Evolutionary conservation across 2,113 vertebrate genomes (phyloP), one percentile per base, ranked within the genome.

Genomic region (Thinocorus orbignyianus): DNA sequence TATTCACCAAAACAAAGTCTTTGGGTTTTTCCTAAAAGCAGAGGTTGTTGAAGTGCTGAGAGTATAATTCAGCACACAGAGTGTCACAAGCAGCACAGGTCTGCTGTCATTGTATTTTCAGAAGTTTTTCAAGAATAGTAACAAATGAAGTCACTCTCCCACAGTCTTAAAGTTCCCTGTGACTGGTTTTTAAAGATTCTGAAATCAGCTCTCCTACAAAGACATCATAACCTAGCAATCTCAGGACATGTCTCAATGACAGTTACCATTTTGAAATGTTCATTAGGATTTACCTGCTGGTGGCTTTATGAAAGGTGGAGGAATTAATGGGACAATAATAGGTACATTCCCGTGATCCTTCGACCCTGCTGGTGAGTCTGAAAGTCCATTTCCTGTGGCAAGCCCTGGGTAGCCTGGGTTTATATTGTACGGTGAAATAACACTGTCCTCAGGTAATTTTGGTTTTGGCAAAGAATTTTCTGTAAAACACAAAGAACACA

Each of bases 381-480:
- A 97, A 94, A 99, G 97, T 97, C 99, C 99, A 48, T 99, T 99
- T 98, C 99, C 98, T 93, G 98, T 97, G 73, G 98, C 98, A 98
- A 99, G 98, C 96, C 99, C 97, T 94, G 98, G 98, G 95, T 98
- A 99, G 97, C 98, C 98, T 97, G 98, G 98, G 97, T 98, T 99
- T 98, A 99, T 98, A 97, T 99, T 98, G 90, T 99, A 99, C 0
- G 98, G 98, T 97, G 99, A 99, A 94, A 98, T 98, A 97, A 99
- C 98, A 97, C 98, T 98, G 97, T 99, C 99, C 98, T 99, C 99
- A 6, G 98, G 96, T 96, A 98, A 95, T 98, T 98, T 98, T 86
- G 98, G 97, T 99, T 99, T 99, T 99, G 99, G 99, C 99, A 99
- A 99, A 97, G 99, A 99, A 98, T 99, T 99, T 98, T 99, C 99